Conservation (phyloP, 2,113 vertebrate species). For the Tupaia chinensis region DNA sequence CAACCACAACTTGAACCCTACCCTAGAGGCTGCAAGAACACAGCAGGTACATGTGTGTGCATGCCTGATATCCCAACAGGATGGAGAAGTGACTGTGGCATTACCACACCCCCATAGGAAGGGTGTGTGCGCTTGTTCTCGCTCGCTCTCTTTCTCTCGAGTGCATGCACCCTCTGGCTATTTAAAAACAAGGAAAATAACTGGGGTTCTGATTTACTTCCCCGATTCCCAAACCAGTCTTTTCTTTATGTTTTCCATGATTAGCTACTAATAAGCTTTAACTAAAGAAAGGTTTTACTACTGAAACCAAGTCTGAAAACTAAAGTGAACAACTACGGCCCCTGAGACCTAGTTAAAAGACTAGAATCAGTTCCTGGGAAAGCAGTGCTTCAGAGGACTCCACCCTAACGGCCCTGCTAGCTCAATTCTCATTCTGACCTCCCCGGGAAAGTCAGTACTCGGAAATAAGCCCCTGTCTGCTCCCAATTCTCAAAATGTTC, state of each 20-base stretch:
- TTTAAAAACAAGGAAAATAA: not conserved
- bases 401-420: not conserved
- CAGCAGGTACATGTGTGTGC: no score
- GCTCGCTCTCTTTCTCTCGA: no score
- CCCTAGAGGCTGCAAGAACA: no score
- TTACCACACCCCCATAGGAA: no score
- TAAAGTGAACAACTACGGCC: not conserved
- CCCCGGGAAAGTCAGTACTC: not conserved
- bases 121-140: no score
- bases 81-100: no score
- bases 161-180: no score
- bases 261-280: not conserved
- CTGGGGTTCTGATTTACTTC: not conserved
- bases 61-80: no score
- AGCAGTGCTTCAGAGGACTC: not conserved
- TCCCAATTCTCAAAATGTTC: constrained; percentile 4
- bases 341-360: not conserved
- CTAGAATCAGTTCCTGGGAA: not conserved
- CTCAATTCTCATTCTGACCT: not conserved
- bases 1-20: no score
- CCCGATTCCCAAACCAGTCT: not conserved
- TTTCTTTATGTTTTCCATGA: not conserved
- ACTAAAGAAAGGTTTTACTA: not conserved
- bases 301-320: constrained; percentile 42
- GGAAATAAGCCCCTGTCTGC: not conserved